Conservation (phyloP, 2,113 vertebrate species). For the Clinocottus analis region DNA sequence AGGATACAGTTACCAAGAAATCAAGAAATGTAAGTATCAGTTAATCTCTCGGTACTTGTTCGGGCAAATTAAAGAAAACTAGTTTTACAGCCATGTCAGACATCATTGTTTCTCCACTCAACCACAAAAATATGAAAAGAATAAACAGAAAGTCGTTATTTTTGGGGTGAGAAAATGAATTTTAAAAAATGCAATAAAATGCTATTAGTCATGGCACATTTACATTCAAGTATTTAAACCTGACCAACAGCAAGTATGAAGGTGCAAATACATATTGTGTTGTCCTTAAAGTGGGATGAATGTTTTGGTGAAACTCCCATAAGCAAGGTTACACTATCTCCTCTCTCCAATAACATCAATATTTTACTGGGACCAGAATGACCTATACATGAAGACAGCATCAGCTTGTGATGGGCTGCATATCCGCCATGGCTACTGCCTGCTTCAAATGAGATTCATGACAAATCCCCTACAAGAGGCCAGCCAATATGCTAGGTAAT, state of each 20-base stretch:
- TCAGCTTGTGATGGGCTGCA: slow-evolving; percentile 29
- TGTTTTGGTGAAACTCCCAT: background rate
- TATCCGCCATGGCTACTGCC: slow-evolving; percentile 50
- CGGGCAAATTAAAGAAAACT: background rate
- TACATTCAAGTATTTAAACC: slow-evolving; percentile 6
- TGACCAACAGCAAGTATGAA: background rate
- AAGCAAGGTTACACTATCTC: slow-evolving; percentile 7
- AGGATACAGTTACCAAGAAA: background rate
- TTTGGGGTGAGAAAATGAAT: background rate
- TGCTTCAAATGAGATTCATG: slow-evolving; percentile 74
- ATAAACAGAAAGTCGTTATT: background rate
- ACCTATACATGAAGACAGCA: slow-evolving; percentile 32
- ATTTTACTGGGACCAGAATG: slow-evolving; percentile 32
- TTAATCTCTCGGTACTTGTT: slow-evolving; percentile 5
- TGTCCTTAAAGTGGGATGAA: background rate
- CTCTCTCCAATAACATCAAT: background rate
- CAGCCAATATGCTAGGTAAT: slow-evolving; percentile 69
- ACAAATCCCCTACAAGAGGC: slow-evolving; percentile 66
- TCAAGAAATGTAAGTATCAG: slow-evolving; percentile 6
- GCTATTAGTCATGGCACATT: background rate
- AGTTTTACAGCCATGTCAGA: background rate
- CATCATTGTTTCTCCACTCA: background rate
- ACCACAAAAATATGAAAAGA: background rate
- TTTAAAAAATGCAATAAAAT: background rate
- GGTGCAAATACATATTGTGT: slow-evolving; percentile 12